Evolutionary conservation across 2,888 invertebrate genomes (phyloP).

Genomic region (Drosophila koepferae): DNA sequence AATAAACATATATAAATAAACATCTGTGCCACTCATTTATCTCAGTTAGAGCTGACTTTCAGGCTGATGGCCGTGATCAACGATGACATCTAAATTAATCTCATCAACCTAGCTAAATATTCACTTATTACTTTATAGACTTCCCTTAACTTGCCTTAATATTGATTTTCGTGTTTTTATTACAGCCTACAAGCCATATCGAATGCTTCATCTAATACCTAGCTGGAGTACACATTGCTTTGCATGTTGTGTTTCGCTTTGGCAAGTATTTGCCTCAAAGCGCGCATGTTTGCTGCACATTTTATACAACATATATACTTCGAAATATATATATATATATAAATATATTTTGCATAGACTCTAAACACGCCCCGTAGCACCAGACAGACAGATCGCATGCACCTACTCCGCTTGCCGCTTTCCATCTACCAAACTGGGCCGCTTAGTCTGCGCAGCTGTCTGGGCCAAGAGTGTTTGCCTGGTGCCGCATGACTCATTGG

Average conservation of each 20-base stretch:
- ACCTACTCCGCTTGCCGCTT: constrained; percentile 1
- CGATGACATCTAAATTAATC: background rate
- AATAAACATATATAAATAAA: background rate
- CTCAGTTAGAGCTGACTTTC: background rate
- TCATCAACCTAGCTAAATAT: background rate
- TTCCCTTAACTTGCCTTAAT: background rate
- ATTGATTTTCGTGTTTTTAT: background rate
- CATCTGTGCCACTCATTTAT: background rate
- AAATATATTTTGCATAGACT: constrained; percentile 29
- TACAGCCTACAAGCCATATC: constrained; percentile 11
- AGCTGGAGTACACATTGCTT: constrained; percentile 24
- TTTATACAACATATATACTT: constrained; percentile 21
- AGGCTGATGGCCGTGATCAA: background rate
- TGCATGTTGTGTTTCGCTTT: constrained; percentile 56
- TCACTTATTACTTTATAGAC: background rate
- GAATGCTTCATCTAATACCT: constrained; percentile 13
- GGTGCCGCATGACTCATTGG: constrained; percentile 66
- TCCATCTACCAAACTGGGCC: constrained; percentile 47
- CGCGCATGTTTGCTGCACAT: constrained; percentile 69
- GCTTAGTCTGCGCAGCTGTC: constrained; percentile 75
- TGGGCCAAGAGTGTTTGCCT: constrained; percentile 56
- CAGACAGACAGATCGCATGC: constrained; percentile 68
- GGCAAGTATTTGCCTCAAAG: constrained; percentile 64
- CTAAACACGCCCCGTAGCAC: constrained; percentile 69
- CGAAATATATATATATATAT: constrained; percentile 3